These are phyloP conservation scores for Cheilosia scutellata DNA, from an alignment of 2,888 invertebrate genomes.

Conservation along the genomic window DNA sequence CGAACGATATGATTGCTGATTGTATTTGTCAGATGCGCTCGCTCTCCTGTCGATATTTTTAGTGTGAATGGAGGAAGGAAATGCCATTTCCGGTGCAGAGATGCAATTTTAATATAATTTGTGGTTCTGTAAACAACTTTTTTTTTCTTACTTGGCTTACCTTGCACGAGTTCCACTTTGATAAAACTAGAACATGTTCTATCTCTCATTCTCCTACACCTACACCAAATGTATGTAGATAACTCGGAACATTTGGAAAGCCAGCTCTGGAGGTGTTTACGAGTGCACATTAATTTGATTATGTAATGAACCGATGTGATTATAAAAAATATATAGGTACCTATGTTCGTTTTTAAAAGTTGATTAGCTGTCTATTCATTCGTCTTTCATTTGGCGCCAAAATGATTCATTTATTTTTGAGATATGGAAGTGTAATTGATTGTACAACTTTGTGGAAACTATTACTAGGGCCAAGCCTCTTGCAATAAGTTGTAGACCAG, in stretches of 20 bases:
- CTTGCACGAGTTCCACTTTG: neutral
- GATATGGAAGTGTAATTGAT: no score
- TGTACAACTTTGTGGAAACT: no score
- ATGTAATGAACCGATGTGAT: neutral
- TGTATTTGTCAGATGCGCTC: neutral
- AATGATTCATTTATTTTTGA: no score
- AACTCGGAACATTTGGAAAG: conserved; percentile 1
- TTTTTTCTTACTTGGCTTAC: neutral
- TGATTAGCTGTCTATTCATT: no score
- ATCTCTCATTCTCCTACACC: neutral
- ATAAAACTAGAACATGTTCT: no score
- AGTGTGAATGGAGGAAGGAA: conserved; percentile 29
- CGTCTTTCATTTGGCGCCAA: no score
- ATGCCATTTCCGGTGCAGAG: conserved; percentile 57
- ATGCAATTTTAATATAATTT: conserved; percentile 18
- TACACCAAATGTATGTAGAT: neutral
- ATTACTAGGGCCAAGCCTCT: no score
- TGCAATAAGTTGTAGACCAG: no score
- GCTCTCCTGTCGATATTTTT: conserved; percentile 3
- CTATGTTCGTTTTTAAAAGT: neutral
- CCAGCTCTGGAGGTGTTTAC: neutral
- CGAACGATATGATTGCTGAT: no score
- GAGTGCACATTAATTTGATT: neutral
- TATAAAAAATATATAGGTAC: no score
- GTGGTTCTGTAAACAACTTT: neutral